Percentiles rank a stretch among this genome's conserved stretches.
These are phyloP conservation scores for Noctua comes DNA, from an alignment of 2,888 invertebrate species.

Conservation along the genomic window DNA sequence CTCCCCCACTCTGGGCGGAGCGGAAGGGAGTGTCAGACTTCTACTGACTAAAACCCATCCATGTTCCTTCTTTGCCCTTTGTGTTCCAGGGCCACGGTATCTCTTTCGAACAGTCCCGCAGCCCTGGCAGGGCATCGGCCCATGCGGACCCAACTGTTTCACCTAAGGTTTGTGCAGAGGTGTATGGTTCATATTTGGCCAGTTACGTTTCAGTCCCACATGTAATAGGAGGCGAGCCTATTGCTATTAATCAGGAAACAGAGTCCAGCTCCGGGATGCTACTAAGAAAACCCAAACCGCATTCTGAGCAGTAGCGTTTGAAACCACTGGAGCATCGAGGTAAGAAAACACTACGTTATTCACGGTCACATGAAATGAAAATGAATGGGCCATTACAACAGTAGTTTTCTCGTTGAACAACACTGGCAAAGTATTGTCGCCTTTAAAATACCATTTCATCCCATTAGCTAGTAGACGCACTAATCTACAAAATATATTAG, in stretches of 20 bases:
- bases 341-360: neutral
- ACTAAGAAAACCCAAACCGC: neutral
- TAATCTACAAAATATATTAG: conserved; percentile 33
- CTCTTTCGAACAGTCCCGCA: too few species aligned
- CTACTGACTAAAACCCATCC: too few species aligned
- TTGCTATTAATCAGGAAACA: neutral
- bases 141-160: too few species aligned
- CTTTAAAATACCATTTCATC: conserved; percentile 7
- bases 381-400: neutral
- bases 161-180: neutral
- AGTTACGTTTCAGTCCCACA: neutral
- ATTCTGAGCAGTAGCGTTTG: neutral
- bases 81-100: too few species aligned
- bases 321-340: neutral
- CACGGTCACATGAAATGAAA: neutral
- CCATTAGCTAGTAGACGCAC: conserved; percentile 13
- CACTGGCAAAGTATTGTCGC: neutral
- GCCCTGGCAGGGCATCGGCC: too few species aligned
- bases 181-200: too few species aligned
- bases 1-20: too few species aligned
- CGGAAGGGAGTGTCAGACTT: too few species aligned
- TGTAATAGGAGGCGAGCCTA: neutral
- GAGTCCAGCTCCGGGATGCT: neutral
- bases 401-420: neutral
- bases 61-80: too few species aligned